Conservation (phyloP, 2,888 invertebrate species). For the Panzeria rudis region DNA sequence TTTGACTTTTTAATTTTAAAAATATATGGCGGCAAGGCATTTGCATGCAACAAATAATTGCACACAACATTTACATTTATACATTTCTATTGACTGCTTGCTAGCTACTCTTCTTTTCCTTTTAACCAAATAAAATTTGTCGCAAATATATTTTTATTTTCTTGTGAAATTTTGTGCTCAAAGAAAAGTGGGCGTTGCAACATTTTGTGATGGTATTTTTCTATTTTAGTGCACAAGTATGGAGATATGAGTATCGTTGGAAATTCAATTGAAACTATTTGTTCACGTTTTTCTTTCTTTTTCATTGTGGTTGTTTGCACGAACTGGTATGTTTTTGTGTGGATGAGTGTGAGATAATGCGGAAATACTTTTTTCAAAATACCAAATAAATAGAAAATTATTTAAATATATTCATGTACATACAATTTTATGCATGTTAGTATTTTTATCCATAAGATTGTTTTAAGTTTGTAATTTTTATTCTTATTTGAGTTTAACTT, state of each 20-base stretch:
- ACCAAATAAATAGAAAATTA: constrained; percentile 59
- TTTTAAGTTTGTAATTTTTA: background rate
- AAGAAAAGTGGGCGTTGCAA: constrained; percentile 69
- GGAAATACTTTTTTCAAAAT: constrained; percentile 67
- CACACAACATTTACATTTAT: constrained; percentile 57
- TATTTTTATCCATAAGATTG: background rate
- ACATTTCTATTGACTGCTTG: constrained; percentile 38
- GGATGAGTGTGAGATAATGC: constrained; percentile 47
- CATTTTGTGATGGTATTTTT: constrained; percentile 64
- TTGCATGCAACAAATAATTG: constrained; percentile 65
- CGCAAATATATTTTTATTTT: constrained; percentile 53
- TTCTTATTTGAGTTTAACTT: constrained; percentile 22
- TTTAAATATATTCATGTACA: constrained; percentile 64
- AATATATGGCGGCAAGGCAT: constrained; percentile 47
- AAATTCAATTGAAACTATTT: constrained; percentile 71
- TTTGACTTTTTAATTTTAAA: background rate
- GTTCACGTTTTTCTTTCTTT: constrained; percentile 58
- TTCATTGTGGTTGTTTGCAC: constrained; percentile 3
- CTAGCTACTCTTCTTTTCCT: background rate
- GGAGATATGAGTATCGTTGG: constrained; percentile 56
- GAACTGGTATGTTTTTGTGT: background rate
- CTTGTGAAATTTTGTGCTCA: constrained; percentile 37
- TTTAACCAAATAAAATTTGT: constrained; percentile 38
- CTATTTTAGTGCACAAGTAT: constrained; percentile 57
- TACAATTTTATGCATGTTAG: background rate